Evolutionary conservation across 2,797 vertebrate genomes (phyloP).

Genomic region (Dendrocincla fuliginosa): DNA sequence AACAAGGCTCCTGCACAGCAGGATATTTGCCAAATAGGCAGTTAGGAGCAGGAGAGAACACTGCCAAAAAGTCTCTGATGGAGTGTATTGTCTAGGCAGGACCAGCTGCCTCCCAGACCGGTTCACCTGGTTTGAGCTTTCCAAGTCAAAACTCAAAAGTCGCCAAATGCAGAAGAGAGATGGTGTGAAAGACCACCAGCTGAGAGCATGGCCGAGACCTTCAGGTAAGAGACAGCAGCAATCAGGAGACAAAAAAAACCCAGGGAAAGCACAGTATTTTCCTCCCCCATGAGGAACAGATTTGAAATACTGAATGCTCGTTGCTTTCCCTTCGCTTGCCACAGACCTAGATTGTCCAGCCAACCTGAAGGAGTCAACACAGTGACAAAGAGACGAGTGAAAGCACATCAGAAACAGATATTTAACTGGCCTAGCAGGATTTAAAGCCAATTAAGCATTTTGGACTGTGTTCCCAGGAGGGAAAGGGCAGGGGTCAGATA

Average conservation of each 20-base stretch:
- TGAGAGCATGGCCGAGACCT: neutral
- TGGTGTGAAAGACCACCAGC: neutral
- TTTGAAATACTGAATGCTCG: accelerated
- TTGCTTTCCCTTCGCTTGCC: neutral
- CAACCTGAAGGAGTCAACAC: neutral
- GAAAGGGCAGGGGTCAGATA: neutral
- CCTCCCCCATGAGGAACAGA: neutral
- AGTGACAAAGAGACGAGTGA: neutral
- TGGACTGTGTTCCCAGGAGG: neutral
- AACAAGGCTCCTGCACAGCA: neutral
- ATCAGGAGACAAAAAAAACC: neutral
- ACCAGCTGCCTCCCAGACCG: constrained; percentile 31
- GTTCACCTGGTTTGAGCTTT: constrained; percentile 51
- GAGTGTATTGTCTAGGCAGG: neutral
- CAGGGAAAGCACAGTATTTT: neutral
- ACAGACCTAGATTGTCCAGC: neutral
- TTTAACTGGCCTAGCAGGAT: constrained; percentile 17
- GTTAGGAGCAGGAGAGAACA: neutral
- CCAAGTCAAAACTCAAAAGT: neutral
- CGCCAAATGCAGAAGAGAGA: neutral
- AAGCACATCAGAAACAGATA: neutral
- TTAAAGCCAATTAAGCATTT: constrained; percentile 29
- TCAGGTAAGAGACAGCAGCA: accelerated
- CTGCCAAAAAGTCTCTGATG: neutral
- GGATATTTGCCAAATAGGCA: neutral